Evolutionary conservation across 2,797 vertebrate genomes (phyloP).

Genomic region (Xiphophorus birchmanni): DNA sequence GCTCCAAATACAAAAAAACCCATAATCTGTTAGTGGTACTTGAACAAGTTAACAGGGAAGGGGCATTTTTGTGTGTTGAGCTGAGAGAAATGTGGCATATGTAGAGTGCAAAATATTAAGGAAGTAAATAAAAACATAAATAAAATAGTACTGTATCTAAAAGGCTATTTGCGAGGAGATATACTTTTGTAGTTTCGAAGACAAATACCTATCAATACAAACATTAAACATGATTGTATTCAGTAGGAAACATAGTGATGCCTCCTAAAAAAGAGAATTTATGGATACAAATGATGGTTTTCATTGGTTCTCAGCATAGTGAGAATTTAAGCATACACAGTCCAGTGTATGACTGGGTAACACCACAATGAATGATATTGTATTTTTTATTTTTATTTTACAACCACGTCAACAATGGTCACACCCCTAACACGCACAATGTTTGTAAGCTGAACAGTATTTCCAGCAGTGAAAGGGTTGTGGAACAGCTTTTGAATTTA

Average conservation of each 20-base stretch:
- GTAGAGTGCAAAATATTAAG: neutral
- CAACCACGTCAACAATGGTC: constrained; percentile 61
- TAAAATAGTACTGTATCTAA: neutral
- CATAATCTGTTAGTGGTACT: neutral
- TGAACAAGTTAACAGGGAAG: neutral
- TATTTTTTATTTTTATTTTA: constrained; percentile 43
- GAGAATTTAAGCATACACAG: constrained; percentile 31
- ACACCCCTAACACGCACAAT: constrained; percentile 52
- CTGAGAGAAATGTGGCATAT: neutral
- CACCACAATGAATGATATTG: constrained; percentile 43
- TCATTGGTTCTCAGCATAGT: neutral
- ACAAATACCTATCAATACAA: neutral
- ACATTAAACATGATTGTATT: neutral
- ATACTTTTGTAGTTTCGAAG: neutral
- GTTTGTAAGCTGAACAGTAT: constrained; percentile 30
- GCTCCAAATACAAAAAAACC: neutral
- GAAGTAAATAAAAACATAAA: neutral
- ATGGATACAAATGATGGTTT: constrained; percentile 11
- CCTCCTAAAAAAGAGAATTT: neutral
- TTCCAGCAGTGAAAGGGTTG: constrained; percentile 69
- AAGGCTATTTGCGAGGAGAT: neutral
- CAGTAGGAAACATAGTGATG: neutral
- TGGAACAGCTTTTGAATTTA: constrained; percentile 71
- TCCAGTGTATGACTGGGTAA: constrained; percentile 35
- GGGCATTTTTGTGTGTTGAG: neutral